phyloP scores from a whole-genome alignment of 1,140 invertebrate species.

The Ips nitidus region DNA sequence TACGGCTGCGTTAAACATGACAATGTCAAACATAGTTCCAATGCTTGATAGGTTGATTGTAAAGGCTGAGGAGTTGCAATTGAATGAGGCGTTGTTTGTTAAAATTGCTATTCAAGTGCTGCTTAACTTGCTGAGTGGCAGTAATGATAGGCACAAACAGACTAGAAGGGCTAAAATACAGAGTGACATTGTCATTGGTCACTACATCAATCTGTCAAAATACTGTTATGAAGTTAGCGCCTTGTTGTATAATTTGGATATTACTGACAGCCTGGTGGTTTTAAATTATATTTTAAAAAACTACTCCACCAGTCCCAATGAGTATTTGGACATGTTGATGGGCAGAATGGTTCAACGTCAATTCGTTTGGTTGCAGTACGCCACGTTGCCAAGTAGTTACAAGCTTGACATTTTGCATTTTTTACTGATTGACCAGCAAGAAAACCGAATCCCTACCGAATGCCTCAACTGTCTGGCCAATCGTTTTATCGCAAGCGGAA shows the following conservation, averaged over 20 bases:
- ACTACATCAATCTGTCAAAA: not conserved
- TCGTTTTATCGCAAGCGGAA: constrained; percentile 66
- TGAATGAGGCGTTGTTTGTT: not conserved
- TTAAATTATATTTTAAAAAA: not conserved
- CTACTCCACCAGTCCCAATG: constrained; percentile 33
- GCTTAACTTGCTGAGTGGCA: not conserved
- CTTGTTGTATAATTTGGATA: constrained; percentile 17
- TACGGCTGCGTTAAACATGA: not conserved
- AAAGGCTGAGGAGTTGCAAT: not conserved
- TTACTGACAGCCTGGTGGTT: constrained; percentile 1
- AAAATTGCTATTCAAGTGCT: not conserved
- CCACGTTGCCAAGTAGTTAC: constrained; percentile 48
- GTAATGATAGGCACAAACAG: not conserved
- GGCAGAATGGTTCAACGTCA: constrained; percentile 47
- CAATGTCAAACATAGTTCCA: not conserved
- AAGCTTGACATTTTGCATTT: constrained; percentile 32
- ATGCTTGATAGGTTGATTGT: not conserved
- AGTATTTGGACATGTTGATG: constrained; percentile 45
- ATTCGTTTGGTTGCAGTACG: constrained; percentile 47
- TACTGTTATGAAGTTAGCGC: constrained; percentile 22
- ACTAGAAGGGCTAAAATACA: not conserved
- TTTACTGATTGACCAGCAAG: too few species aligned
- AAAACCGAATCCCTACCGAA: constrained; percentile 51
- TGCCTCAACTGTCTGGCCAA: constrained; percentile 59
- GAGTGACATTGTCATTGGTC: not conserved